phyloP scores from a whole-genome alignment of 2,113 vertebrate genomes.

The Pyrgilauda ruficollis region DNA sequence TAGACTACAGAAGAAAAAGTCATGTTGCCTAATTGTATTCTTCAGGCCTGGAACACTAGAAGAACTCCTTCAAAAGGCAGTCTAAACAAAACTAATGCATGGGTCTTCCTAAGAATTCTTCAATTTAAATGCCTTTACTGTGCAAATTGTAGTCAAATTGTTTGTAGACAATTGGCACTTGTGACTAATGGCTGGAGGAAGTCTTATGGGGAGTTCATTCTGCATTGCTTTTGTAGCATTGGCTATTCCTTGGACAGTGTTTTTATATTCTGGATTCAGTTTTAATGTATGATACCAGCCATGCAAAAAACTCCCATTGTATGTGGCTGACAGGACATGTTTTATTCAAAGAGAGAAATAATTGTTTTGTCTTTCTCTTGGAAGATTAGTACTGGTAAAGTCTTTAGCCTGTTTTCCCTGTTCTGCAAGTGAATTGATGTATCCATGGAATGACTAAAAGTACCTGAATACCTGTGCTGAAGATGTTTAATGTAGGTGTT shows the following conservation, averaged over 20 bases:
- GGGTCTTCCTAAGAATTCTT: background rate
- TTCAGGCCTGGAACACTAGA: background rate
- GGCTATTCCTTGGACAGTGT: background rate
- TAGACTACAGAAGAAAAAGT: background rate
- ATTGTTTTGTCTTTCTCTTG: background rate
- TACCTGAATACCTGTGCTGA: background rate
- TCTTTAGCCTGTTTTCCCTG: background rate
- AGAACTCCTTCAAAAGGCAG: background rate
- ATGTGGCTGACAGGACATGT: background rate
- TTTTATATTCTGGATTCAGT: background rate
- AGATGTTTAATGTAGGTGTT: background rate
- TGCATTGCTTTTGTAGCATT: background rate
- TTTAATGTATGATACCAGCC: background rate
- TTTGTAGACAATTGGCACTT: background rate
- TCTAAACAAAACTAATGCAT: constrained; percentile 9
- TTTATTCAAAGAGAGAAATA: background rate
- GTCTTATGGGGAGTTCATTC: background rate
- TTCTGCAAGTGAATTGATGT: background rate
- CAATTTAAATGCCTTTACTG: background rate
- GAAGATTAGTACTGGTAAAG: background rate
- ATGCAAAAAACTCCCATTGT: background rate
- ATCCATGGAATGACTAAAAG: background rate
- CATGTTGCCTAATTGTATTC: background rate
- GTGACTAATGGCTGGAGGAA: background rate
- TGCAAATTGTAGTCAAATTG: background rate